phyloP scores from a whole-genome alignment of 2,888 invertebrate species.

The Chirona hameri region DNA sequence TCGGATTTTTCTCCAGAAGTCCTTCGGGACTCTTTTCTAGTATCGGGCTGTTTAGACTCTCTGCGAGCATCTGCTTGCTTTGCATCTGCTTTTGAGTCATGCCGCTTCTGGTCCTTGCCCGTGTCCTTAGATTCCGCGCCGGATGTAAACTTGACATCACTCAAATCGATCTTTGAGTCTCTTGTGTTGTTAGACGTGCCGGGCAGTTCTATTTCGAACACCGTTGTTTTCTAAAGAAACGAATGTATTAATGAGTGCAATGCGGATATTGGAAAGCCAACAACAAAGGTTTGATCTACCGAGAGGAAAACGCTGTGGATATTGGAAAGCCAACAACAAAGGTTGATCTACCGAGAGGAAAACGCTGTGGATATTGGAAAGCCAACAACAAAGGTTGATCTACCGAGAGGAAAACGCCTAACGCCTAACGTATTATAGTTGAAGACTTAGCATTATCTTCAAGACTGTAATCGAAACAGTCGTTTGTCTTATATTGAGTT shows the following conservation, averaged over 20 bases:
- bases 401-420: too few species aligned
- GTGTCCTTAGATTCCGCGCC: background rate
- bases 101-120: background rate
- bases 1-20: background rate
- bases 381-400: too few species aligned
- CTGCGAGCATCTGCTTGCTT: background rate
- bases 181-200: background rate
- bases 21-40: background rate
- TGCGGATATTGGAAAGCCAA: too few species aligned
- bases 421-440: too few species aligned
- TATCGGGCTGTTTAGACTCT: background rate
- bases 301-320: too few species aligned
- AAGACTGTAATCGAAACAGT: too few species aligned
- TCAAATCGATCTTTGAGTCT: background rate
- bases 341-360: too few species aligned
- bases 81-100: background rate
- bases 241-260: background rate
- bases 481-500: too few species aligned
- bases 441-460: too few species aligned
- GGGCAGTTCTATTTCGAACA: background rate
- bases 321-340: too few species aligned
- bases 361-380: too few species aligned
- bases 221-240: background rate
- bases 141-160: background rate
- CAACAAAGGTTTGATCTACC: too few species aligned